Base-by-base conservation (phyloP, 2,113 vertebrate species). In the Petrocephalus zakoni region DNA sequence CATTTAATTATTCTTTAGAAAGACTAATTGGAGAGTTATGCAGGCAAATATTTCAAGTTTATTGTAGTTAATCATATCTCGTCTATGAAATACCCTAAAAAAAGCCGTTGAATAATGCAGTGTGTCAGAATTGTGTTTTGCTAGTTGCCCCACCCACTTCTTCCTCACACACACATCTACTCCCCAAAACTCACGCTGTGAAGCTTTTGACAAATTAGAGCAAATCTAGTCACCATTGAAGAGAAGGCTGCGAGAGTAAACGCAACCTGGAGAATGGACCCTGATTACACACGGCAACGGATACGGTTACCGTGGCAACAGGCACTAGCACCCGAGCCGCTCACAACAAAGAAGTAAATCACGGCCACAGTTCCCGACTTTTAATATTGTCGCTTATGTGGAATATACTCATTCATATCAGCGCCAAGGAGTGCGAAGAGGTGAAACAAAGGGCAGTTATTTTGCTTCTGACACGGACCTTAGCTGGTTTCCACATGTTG, bases 261-360 rank as follows among this genome's bases (percentile, higher is more conserved):
- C 22, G 56, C 29, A 64, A 47, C 55, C 21, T 11, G 86, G 56
- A 61, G 53, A 87, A 87, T 61, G 86, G 86, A 13, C 21, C 34
- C 53, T 87, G 86, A 87, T 87, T 87, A 47, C 86, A 46, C 56
- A 25, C 6, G 4, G 37, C 17, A 42, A 64, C 19, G 34, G 17
- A 29, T 87, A 2, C 2, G 37, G 86, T 87, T 64, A 61, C 86
- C 21, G 37, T 87, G 86, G 86, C 53, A 64, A 87, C 53, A 22
- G 86, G 55, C 55, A 22, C 55, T 46, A 15, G 55, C 4, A 1
- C 37, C 19, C 3, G 0, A 46, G 86, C 86, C 47, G 55, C 86
- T n/a, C 21, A 46, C 55, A 87, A 55, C 86, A 87, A 78, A 58
- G 53, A 55, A 64, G 55, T 64, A 46, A 64, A 86, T 86, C 49